Conservation (phyloP, 1,140 invertebrate genomes). For the Physella acuta region DNA sequence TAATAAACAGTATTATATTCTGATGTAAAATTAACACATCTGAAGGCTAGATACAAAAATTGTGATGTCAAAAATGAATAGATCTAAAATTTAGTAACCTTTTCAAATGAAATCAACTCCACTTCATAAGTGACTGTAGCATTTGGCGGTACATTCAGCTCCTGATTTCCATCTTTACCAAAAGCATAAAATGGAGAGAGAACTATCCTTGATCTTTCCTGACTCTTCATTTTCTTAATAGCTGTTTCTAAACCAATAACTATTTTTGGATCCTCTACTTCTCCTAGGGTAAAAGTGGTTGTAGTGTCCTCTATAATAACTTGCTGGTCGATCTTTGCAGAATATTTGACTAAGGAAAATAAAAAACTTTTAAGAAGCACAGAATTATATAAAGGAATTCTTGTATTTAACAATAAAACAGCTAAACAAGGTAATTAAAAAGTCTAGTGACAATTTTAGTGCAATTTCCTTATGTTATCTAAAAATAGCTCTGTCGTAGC, state of each 20-base stretch:
- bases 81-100: slow-evolving; percentile 66
- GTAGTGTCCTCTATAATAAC: slow-evolving; percentile 72
- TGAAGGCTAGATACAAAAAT: too few species aligned
- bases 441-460: too few species aligned
- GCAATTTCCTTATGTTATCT: too few species aligned
- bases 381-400: too few species aligned
- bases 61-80: too few species aligned
- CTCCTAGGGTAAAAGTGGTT: slow-evolving; percentile 82
- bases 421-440: too few species aligned
- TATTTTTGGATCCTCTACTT: slow-evolving; percentile 75
- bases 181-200: slow-evolving; percentile 80
- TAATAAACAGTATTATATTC: too few species aligned
- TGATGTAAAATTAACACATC: too few species aligned
- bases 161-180: slow-evolving; percentile 70
- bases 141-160: slow-evolving; percentile 78
- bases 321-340: slow-evolving; percentile 70
- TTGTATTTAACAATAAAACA: too few species aligned
- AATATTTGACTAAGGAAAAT: slow-evolving; percentile 71
- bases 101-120: slow-evolving; percentile 78
- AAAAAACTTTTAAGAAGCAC: too few species aligned
- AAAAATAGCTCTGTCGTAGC: too few species aligned
- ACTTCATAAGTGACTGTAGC: slow-evolving; percentile 80
- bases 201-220: slow-evolving; percentile 77
- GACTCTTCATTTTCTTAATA: slow-evolving; percentile 78
- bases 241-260: slow-evolving; percentile 84